Base-by-base conservation (phyloP, 2,888 invertebrate species). In the Beris morrisii region DNA sequence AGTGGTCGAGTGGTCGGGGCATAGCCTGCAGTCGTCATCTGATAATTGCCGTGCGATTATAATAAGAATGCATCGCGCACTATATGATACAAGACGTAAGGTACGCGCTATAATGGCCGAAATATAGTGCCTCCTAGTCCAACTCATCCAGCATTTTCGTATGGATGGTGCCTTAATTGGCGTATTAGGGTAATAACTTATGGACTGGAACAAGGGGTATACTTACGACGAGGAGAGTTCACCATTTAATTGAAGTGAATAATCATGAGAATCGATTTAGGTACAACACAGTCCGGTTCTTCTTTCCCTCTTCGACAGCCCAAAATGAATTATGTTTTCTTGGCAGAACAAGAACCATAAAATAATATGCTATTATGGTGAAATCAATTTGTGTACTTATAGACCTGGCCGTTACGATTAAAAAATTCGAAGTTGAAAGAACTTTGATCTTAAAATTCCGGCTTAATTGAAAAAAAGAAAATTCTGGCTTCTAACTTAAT, bases 41-140 rank as follows among this genome's bases (percentile, higher is more conserved):
- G 45, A 58, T 58, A 58, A 58, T 58, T 58, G 58, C 58, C 58
- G 46, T 58, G 58, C 58, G 58, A 58, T 58, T 58, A 58, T 58
- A 58, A 58, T 58, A 58, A 58, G 45, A 44, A 46, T 58, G 58
- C 46, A 45, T 11, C 58, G 58, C n/a, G 58, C 58, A 58, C 58
- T 45, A 28, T n/a, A 46, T 58, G 58, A 58, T 44, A n/a, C 9
- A 5, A 38, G 38, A 38, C 5, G 38, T 9, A 38, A 38, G 38
- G 9, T 38, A 38, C 38, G 38, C 38, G 7, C 5, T 38, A 38
- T 38, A 5, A 5, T 38, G 9, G 7, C 38, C 38, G 38, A 38
- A 38, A 38, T 38, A 9, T 38, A 7, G 38, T 38, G 9, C 38
- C 38, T 38, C 38, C 2, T 38, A 38, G 38, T 38, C 9, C 38